A percentile compares a stretch with the other conserved stretches of the same genome.
phyloP scores from a whole-genome alignment of 2,888 invertebrate species.

The Busseola fusca region DNA sequence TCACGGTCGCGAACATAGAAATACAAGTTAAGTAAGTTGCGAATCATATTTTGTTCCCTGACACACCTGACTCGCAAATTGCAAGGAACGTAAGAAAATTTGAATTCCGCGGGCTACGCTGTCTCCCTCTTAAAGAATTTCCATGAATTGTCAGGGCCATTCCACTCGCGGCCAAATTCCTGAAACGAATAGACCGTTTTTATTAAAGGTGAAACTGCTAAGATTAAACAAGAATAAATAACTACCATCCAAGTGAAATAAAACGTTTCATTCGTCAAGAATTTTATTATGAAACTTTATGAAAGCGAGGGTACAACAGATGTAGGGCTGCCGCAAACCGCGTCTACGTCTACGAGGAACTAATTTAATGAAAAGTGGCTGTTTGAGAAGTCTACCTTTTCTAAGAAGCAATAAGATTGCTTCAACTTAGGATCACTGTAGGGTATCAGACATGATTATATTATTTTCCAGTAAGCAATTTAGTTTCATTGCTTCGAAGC shows the following conservation, averaged over 20 bases:
- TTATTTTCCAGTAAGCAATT: not conserved
- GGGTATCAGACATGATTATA: not conserved
- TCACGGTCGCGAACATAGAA: too few relatives aligned
- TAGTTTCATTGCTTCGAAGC: not conserved
- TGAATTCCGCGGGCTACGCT: not conserved
- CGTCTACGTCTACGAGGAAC: too few relatives aligned
- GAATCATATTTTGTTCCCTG: not conserved
- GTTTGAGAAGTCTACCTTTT: not conserved
- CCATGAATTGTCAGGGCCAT: constrained; percentile 22
- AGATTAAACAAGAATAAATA: constrained; percentile 54
- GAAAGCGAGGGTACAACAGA: constrained; percentile 26
- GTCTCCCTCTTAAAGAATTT: constrained; percentile 19
- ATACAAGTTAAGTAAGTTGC: too few relatives aligned
- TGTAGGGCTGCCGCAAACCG: constrained; percentile 28
- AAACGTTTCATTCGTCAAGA: constrained; percentile 54
- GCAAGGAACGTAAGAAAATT: not conserved
- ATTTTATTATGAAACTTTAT: constrained; percentile 59
- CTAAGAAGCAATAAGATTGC: not conserved
- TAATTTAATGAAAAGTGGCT: not conserved
- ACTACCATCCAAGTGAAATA: constrained; percentile 50
- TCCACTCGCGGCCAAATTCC: constrained; percentile 30
- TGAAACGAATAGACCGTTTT: constrained; percentile 33
- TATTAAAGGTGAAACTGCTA: constrained; percentile 41
- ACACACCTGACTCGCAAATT: not conserved
- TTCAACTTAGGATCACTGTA: not conserved